Evolutionary conservation across 1,140 invertebrate genomes (phyloP), one percentile per base, ranked within the genome.

Genomic region (Bombus breviceps): DNA sequence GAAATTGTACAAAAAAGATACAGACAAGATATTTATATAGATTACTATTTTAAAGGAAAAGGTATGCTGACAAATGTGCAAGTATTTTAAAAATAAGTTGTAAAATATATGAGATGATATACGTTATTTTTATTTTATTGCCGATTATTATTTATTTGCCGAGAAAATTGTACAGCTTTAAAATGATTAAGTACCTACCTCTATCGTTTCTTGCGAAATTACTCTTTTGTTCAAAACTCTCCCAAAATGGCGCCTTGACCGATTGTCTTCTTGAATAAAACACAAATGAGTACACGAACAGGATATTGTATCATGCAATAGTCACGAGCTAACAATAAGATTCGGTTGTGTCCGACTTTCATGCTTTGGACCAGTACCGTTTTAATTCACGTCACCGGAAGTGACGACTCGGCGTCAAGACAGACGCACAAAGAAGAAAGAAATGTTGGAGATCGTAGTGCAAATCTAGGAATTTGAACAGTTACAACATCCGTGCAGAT

Each of bases 301-400:
- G 41, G 72, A 73, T 73, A 73, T 43, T 73, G 72, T 73, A 73
- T 43, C 72, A 43, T 47, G 72, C 39, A 28, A 59, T 34, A 59
- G 47, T 28, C 74, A 75, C 18, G 25, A 25, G 34, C 47, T 15
- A 57, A 69, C 47, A 73, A 72, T 81, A 81, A 59, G 37, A 81
- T 81, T 81, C 37, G 47, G 37, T 53, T n/a, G 41, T 75, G 81
- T 75, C 71, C 81, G 81, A 83, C 81, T 75, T 83, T 75, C 72
- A 4, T 59, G 59, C 32, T 64, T 75, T 47, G n/a, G 22, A 34
- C 25, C 39, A 59, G 72, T 82, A 74, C 72, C 72, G 81, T 83
- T 64, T 75, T 83, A 66, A 83, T 83, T 75, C 53, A 41, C 53
- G 39, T 59, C 53, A 57, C 57, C 81, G 81, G 81, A 83, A 75